Evolutionary conservation across 2,888 invertebrate species (phyloP), one percentile per base, ranked within the genome.

Genomic region (Clostera curtula): DNA sequence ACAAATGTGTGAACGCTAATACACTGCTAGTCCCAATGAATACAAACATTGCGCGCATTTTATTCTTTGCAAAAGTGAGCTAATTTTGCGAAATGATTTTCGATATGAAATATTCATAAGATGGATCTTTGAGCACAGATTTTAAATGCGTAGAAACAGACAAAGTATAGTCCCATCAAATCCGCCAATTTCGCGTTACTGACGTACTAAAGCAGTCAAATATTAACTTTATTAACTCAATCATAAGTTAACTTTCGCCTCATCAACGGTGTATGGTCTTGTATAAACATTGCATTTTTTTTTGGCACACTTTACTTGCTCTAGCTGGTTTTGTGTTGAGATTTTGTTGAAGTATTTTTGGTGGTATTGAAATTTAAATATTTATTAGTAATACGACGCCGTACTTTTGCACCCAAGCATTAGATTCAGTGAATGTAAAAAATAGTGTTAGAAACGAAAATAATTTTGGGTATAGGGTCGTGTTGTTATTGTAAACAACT

Each of bases 241-340:
- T 18, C 36, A 45, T 43, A 18, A 28, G 14, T 34, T 56, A 52
- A 57, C 66, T 70, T 68, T 68, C 68, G 70, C 62, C 67, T 65
- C 61, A 31, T n/a, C 5, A 5, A 24, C 19, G 31, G 50, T 48
- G 49, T 38, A 33, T 33, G 48, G 53, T 40, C 24, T 28, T 34
- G 35, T 47, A 40, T 21, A 33, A 31, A 40, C 28, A 43, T 40
- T 39, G 36, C 36, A 23, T 23, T 10, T 23, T 23, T 23, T 10
- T 10, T 5, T 14, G 35, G 28, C 25, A 25, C 25, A 27, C 24
- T 30, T 15, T 36, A 36, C 24, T 27, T 22, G 17, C 7, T 23
- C 8, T 19, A 19, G 29, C 26, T 7, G 6, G 23, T 15, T 4
- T 17, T 43, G 44, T 52, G 50, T 47, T 46, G 47, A 46, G 42